phyloP scores from a whole-genome alignment of 92 coral and sea anemone species.

The Parazoanthus atlanticus region DNA sequence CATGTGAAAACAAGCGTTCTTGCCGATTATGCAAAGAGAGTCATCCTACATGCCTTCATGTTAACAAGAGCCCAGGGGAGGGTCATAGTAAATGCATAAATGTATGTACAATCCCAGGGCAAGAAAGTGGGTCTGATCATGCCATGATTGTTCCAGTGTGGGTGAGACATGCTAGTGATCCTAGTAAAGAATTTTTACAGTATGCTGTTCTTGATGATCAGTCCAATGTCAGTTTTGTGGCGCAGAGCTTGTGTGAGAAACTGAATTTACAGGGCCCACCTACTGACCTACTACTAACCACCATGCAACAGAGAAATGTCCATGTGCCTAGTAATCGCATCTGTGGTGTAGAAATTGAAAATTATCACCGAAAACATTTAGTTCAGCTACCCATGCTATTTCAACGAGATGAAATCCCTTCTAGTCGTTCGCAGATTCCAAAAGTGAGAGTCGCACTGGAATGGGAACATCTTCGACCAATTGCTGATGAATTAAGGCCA shows the following conservation, averaged over 20 bases:
- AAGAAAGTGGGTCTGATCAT: conserved; percentile 56
- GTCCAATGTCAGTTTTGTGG: conserved; percentile 38
- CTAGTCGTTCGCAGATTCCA: conserved; percentile 61
- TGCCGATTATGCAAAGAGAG: conserved; percentile 48
- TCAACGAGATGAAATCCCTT: conserved; percentile 43
- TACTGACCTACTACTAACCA: conserved; percentile 47
- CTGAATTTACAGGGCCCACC: conserved; percentile 49
- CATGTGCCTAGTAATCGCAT: conserved; percentile 48
- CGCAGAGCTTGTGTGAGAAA: conserved; percentile 39
- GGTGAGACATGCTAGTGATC: conserved; percentile 41
- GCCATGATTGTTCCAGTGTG: conserved; percentile 76
- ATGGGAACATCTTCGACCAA: conserved; percentile 51
- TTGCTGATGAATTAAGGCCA: conserved; percentile 56
- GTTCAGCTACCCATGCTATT: conserved; percentile 54
- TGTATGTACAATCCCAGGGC: conserved; percentile 45
- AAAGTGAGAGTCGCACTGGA: conserved; percentile 50
- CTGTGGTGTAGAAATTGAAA: conserved; percentile 51
- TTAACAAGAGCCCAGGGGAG: conserved; percentile 32
- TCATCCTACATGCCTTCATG: conserved; percentile 56
- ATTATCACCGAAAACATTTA: conserved; percentile 38
- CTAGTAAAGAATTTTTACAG: conserved; percentile 43
- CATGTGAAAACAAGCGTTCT: conserved; percentile 42
- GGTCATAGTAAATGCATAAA: conserved; percentile 42
- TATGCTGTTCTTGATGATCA: conserved; percentile 56
- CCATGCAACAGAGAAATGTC: conserved; percentile 59